Conservation (phyloP, 2,113 vertebrate species). For the Xyliphius kryptos region DNA sequence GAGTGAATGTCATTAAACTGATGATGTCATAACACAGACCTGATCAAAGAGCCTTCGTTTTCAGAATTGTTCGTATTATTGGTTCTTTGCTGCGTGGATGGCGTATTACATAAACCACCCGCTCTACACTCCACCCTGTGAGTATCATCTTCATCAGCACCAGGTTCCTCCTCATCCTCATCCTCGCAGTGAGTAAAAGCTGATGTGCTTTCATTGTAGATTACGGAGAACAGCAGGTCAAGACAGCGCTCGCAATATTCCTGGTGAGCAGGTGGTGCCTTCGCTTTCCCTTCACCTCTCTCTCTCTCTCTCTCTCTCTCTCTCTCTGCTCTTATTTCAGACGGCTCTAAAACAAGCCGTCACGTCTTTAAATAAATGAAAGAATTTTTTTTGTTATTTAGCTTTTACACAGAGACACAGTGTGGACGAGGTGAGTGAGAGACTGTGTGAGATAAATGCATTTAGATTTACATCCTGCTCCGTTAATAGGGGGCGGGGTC, state of each 20-base stretch:
- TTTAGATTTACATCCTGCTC: no score
- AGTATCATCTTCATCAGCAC: conserved; percentile 48
- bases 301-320: not conserved
- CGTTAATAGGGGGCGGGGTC: no score
- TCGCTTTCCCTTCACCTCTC: not conserved
- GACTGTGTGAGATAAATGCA: no score
- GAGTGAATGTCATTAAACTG: no score
- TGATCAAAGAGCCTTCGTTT: conserved; percentile 38
- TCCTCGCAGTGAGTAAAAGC: not conserved
- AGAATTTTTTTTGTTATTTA: no score
- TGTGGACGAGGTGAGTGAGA: no score
- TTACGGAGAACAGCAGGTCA: conserved; percentile 79
- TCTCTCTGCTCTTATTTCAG: no score
- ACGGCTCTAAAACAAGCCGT: no score
- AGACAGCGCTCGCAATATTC: conserved; percentile 74
- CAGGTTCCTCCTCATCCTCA: not conserved
- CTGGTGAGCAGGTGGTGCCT: conserved; percentile 60
- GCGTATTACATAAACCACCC: conserved; percentile 94
- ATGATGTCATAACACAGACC: not conserved
- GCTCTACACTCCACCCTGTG: conserved; percentile 84
- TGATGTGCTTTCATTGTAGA: conserved; percentile 51
- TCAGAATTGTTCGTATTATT: conserved; percentile 89
- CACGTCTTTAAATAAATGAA: no score
- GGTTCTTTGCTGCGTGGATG: conserved; percentile 89
- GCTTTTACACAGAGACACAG: no score